Conservation (phyloP, 2,113 vertebrate genomes). For the Microcebus jonahi region DNA sequence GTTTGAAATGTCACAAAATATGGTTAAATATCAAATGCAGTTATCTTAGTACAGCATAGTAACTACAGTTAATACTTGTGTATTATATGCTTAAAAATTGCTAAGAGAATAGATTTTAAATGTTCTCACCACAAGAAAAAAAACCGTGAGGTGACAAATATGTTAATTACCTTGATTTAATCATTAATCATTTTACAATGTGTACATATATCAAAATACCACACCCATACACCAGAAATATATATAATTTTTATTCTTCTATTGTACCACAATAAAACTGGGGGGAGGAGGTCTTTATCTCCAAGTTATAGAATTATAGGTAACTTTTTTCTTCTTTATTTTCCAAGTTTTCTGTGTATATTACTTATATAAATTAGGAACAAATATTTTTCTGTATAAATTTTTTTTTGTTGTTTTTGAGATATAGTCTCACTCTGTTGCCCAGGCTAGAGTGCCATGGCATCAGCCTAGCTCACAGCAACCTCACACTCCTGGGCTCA, state of each 20-base stretch:
- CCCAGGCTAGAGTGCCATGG: too few species aligned
- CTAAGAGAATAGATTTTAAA: background rate
- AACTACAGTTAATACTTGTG: background rate
- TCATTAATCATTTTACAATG: background rate
- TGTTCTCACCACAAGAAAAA: background rate
- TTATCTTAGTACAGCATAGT: background rate
- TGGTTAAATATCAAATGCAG: background rate
- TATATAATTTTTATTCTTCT: background rate
- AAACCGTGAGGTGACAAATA: background rate
- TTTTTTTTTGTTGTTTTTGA: too few species aligned
- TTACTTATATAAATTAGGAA: background rate
- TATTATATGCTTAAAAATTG: background rate
- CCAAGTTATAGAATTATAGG: background rate
- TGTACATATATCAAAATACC: background rate
- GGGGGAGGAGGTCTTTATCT: background rate
- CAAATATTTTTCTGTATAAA: slow-evolving; percentile 28
- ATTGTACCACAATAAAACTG: background rate
- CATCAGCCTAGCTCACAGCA: too few species aligned
- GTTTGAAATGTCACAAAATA: slow-evolving; percentile 33
- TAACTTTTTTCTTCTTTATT: background rate
- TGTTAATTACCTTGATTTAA: background rate
- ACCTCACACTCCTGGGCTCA: too few species aligned
- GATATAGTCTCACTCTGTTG: too few species aligned
- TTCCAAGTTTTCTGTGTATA: background rate
- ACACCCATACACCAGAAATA: background rate